Base-by-base conservation (phyloP, 1,140 invertebrate genomes). In the Lasaia peninsularis region DNA sequence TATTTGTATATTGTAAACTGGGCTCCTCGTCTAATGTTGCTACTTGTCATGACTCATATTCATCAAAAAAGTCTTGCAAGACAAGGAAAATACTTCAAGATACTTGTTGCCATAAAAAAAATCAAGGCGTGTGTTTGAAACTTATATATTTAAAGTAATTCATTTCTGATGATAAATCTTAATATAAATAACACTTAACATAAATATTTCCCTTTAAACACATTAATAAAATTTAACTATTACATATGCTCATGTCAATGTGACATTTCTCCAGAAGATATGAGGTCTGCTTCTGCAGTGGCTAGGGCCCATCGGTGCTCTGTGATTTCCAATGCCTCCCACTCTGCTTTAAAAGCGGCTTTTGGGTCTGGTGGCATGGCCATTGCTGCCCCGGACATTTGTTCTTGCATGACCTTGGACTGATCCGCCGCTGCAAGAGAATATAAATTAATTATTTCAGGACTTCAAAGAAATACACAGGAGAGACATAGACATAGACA, bases 281-380 rank as follows among this genome's bases (percentile, higher is more conserved):
- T 62, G 53, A 92, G 63, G 31, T 92, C 91, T 21, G 73, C 62
- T 75, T 98, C 96, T 3, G 94, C 92, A 69, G 94, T 94, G 64
- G 94, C 93, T 4, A 99, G 86, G 0, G 94, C 93, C 96, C 96
- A 99, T 56, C 95, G 93, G 85, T 99, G 97, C 53, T 98, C 96
- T 20, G 94, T 95, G 49, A 99, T 98, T 90, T 99, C 98, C 8
- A 99, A 90, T 2, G 98, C 98, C 90, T 99, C 98, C 98, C 98
- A 99, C 89, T 99, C 98, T 0, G 98, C 97, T 88, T 99, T 99
- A 80, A 99, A 99, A 1, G 98, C 98, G 49, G 97, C 97, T 90
- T 98, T 98, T 4, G 98, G 97, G 91, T 99, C 98, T 40, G 95
- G 96, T 2, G 98, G 98, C 94, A 98, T 98, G 1, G 96, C 95